phyloP scores from a whole-genome alignment of 2,888 invertebrate species.

The Nephrotoma guestfalica region DNA sequence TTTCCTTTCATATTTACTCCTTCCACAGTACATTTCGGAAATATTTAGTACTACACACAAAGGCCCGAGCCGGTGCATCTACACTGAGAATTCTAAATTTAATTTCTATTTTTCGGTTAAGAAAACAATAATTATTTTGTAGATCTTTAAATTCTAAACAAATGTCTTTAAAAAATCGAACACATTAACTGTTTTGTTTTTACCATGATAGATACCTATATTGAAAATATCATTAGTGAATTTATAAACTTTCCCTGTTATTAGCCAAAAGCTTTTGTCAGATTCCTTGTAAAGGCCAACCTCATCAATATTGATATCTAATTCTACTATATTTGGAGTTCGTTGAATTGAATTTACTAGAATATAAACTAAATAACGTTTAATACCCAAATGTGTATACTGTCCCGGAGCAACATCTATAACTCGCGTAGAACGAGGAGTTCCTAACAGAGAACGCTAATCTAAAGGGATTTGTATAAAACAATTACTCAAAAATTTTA shows the following conservation, averaged over 20 bases:
- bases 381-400: not conserved
- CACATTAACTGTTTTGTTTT: not conserved
- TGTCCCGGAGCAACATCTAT: not conserved
- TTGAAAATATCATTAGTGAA: not conserved
- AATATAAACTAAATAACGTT: not conserved
- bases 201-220: not conserved
- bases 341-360: not conserved
- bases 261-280: not conserved
- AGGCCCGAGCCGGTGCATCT: not conserved
- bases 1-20: not conserved
- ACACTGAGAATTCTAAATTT: not conserved
- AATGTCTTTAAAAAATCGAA: not conserved
- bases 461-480: not conserved
- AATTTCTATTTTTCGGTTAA: not conserved
- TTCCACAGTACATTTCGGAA: not conserved
- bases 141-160: not conserved
- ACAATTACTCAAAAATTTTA: not conserved
- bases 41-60: not conserved
- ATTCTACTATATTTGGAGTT: not conserved
- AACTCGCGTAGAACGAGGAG: not conserved
- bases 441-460: not conserved
- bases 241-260: not conserved
- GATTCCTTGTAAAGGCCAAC: not conserved
- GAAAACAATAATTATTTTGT: not conserved
- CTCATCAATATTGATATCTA: not conserved